phyloP scores from a whole-genome alignment of 1,140 invertebrate species.

The Formica selysi region DNA sequence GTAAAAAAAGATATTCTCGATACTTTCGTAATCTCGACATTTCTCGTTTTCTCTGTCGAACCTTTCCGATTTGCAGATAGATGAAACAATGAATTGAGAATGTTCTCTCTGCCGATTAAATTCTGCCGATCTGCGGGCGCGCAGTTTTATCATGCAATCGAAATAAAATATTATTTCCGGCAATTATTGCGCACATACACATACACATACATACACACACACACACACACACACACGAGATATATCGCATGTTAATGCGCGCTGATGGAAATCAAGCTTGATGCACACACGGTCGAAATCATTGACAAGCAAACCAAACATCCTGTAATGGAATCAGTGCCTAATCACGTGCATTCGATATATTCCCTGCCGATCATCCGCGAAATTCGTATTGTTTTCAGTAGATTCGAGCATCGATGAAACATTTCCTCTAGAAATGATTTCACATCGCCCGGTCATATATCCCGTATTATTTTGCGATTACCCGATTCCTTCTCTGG shows the following conservation, averaged over 20 bases:
- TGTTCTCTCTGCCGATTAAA: conserved; percentile 22
- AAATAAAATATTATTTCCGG: conserved; percentile 26
- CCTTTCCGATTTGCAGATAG: conserved; percentile 5
- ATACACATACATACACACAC: too few species aligned
- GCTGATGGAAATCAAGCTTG: conserved; percentile 36
- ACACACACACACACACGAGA: neutral
- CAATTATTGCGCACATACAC: neutral
- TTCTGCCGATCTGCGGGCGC: conserved; percentile 22
- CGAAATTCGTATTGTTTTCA: conserved; percentile 34
- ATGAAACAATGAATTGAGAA: conserved; percentile 5
- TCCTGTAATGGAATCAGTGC: conserved; percentile 50
- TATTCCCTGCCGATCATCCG: neutral
- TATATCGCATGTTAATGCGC: conserved; percentile 38
- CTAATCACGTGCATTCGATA: conserved; percentile 34
- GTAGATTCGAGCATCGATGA: neutral
- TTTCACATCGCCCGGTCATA: neutral
- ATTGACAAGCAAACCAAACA: conserved; percentile 49
- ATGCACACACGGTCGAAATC: conserved; percentile 16
- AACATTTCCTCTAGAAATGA: conserved; percentile 26
- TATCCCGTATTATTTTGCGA: neutral
- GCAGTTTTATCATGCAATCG: conserved; percentile 12
- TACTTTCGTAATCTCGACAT: conserved; percentile 17
- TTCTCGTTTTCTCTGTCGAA: neutral
- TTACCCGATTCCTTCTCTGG: neutral
- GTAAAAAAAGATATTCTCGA: neutral